Conservation (phyloP, 1,140 invertebrate genomes). For the Sycobia sp. region DNA sequence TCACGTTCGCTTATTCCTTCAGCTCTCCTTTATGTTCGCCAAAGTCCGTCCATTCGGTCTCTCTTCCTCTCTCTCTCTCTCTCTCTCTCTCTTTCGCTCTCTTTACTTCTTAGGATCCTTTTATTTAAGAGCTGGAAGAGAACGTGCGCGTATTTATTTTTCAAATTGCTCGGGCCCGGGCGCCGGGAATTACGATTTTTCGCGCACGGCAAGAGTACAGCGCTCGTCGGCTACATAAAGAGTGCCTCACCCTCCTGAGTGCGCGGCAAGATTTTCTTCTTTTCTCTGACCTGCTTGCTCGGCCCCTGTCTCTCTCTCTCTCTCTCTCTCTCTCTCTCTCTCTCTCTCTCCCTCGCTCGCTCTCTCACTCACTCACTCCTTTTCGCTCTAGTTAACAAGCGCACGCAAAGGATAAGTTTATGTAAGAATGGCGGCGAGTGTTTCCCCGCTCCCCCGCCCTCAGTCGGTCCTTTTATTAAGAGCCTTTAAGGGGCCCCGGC, state of each 20-base stretch:
- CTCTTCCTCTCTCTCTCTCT: too few relatives aligned
- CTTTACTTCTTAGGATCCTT: background rate
- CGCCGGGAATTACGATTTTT: constrained; percentile 15
- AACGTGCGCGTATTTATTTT: constrained; percentile 28
- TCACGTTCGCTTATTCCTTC: too few relatives aligned
- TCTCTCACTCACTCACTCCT: background rate
- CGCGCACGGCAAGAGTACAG: background rate
- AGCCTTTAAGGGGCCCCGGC: background rate
- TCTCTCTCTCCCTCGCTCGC: too few relatives aligned
- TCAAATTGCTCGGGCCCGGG: constrained; percentile 7
- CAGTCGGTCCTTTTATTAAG: background rate
- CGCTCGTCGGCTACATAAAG: background rate
- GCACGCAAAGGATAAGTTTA: constrained; percentile 2
- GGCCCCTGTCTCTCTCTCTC: too few relatives aligned
- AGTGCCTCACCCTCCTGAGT: background rate
- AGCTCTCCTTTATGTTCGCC: too few relatives aligned
- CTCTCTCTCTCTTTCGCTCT: too few relatives aligned
- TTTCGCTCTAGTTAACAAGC: constrained; percentile 12
- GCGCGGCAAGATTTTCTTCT: background rate
- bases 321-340: too few relatives aligned
- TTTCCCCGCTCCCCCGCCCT: background rate
- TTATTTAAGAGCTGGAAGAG: background rate
- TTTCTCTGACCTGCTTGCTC: background rate
- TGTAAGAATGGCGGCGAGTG: too few relatives aligned
- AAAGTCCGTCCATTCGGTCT: too few relatives aligned